These are phyloP conservation scores for Sycon ciliatum DNA, from an alignment of 37 sponge, comb jelly and placozoan species.

Conservation along the genomic window DNA sequence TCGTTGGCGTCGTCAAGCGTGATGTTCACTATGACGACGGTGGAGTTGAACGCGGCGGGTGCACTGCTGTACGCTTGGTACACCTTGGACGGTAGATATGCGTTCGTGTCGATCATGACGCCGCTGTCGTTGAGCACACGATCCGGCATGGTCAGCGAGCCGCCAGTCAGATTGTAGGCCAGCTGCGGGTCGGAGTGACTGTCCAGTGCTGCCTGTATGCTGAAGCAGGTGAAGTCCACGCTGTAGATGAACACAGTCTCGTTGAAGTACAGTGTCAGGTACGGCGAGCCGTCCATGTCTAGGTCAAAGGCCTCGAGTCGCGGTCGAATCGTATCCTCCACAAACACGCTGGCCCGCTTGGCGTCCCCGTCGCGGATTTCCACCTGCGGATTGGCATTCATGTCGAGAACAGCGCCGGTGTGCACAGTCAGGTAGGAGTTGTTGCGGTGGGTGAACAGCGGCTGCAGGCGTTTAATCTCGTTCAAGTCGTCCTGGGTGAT, in stretches of 20 bases:
- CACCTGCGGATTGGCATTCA: slow-evolving; percentile 54
- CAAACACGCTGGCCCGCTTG: slow-evolving; percentile 16
- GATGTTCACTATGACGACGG: slow-evolving; percentile 35
- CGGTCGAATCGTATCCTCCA: slow-evolving; percentile 45
- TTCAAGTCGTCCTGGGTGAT: slow-evolving; percentile 68
- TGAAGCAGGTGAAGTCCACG: too few relatives aligned
- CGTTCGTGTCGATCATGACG: too few relatives aligned
- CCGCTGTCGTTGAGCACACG: too few relatives aligned
- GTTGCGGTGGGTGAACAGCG: slow-evolving; percentile 21
- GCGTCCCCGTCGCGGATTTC: neutral
- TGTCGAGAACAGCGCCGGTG: slow-evolving; percentile 61
- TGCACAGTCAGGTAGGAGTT: slow-evolving; percentile 39
- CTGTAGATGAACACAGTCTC: slow-evolving; percentile 71
- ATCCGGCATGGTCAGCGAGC: too few relatives aligned
- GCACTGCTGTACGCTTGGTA: too few relatives aligned
- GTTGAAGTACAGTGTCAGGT: slow-evolving; percentile 63
- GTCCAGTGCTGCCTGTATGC: too few relatives aligned
- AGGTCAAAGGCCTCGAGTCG: slow-evolving; percentile 40
- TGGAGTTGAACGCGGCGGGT: too few relatives aligned
- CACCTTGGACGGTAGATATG: too few relatives aligned
- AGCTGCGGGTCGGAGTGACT: too few relatives aligned
- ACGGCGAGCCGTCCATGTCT: slow-evolving; percentile 61
- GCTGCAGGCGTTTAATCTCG: slow-evolving; percentile 34
- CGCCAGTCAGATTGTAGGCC: too few relatives aligned
- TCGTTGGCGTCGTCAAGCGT: slow-evolving; percentile 50